Percentiles rank a stretch among this genome's conserved stretches.
Conservation (phyloP, 2,113 vertebrate species). For the Pseudorectes ferrugineus region DNA sequence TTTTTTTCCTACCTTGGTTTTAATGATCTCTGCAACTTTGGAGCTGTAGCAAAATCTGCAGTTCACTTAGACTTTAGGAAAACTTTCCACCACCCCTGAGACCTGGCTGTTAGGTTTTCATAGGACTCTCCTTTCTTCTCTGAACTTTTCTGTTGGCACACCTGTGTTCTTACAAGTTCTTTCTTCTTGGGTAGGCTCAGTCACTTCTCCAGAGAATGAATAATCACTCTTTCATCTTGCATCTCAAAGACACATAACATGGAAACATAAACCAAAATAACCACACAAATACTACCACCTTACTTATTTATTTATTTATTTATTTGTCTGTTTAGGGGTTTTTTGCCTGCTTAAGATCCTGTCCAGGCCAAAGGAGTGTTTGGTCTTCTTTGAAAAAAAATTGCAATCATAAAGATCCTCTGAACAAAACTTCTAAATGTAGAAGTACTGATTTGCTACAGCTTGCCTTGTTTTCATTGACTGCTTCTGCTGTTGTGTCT, state of each 20-base stretch:
- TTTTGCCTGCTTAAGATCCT: background rate
- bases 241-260: background rate
- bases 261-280: background rate
- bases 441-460: background rate
- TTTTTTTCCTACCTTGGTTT: background rate
- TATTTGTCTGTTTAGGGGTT: accelerated
- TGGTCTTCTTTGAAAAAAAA: background rate
- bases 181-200: background rate
- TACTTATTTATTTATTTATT: background rate
- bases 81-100: background rate
- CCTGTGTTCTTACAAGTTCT: background rate
- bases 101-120: background rate
- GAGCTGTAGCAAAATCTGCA: background rate
- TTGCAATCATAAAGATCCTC: background rate
- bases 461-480: background rate
- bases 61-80: background rate
- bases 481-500: background rate
- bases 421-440: background rate
- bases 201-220: background rate
- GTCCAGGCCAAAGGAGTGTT: background rate
- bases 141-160: background rate
- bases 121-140: background rate
- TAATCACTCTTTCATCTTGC: background rate
- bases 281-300: background rate
- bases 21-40: background rate